Conservation (phyloP, 2,888 invertebrate species). For the Parnassius orleans region DNA sequence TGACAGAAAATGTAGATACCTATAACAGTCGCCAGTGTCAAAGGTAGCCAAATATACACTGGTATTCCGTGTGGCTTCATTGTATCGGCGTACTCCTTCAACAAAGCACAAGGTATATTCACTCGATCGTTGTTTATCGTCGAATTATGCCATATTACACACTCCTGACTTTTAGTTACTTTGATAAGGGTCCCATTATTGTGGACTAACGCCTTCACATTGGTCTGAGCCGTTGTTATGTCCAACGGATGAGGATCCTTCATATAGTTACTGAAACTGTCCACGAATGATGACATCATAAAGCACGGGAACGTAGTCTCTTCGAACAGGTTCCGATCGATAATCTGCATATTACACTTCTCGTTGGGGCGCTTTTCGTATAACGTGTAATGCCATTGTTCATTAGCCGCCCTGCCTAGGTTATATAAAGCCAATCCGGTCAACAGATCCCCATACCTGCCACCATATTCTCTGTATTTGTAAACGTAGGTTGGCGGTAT, state of each 20-base stretch:
- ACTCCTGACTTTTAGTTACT: constrained; percentile 57
- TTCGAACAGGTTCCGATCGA: constrained; percentile 55
- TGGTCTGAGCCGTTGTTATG: constrained; percentile 55
- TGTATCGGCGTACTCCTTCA: constrained; percentile 63
- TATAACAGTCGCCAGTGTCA: constrained; percentile 50
- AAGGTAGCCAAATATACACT: constrained; percentile 66
- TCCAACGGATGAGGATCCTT: constrained; percentile 49
- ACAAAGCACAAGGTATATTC: constrained; percentile 57
- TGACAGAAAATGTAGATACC: constrained; percentile 53
- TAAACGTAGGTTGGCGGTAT: constrained; percentile 66
- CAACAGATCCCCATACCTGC: constrained; percentile 57
- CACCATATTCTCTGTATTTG: constrained; percentile 58
- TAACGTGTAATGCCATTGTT: constrained; percentile 45
- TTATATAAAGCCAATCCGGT: constrained; percentile 70
- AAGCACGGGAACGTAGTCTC: constrained; percentile 65
- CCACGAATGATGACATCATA: constrained; percentile 66
- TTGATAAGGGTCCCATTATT: constrained; percentile 45
- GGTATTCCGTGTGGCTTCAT: constrained; percentile 61
- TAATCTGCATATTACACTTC: constrained; percentile 63
- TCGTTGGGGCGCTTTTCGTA: constrained; percentile 54
- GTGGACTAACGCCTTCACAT: constrained; percentile 52
- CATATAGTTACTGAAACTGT: constrained; percentile 39
- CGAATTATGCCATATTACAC: constrained; percentile 67
- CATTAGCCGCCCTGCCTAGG: constrained; percentile 55
- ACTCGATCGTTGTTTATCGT: constrained; percentile 52